phyloP scores from a whole-genome alignment of 2,888 invertebrate genomes.

The Dichetophora obliterata region DNA sequence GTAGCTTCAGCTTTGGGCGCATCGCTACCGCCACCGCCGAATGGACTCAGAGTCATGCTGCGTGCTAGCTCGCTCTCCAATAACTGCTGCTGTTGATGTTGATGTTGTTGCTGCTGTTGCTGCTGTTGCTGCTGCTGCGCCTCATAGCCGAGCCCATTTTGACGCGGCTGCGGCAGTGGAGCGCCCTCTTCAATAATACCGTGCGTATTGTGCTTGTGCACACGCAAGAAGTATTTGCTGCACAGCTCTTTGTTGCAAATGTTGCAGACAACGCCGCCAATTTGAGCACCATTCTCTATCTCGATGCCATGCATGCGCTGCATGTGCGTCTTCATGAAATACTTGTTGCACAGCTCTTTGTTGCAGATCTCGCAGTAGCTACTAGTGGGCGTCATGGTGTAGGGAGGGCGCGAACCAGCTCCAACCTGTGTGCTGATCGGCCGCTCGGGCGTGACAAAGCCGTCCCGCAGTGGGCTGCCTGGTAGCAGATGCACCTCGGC shows the following conservation, averaged over 20 bases:
- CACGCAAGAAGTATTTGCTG: slow-evolving; percentile 96
- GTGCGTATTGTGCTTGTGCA: slow-evolving; percentile 98
- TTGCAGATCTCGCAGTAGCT: slow-evolving; percentile 98
- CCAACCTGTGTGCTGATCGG: slow-evolving; percentile 57
- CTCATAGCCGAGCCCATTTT: slow-evolving; percentile 63
- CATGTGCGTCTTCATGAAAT: slow-evolving; percentile 99
- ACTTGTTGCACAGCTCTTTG: slow-evolving; percentile 99
- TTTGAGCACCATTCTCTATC: slow-evolving; percentile 91
- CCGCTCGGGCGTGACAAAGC: slow-evolving; percentile 71
- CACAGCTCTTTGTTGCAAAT: slow-evolving; percentile 98
- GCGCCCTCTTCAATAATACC: slow-evolving; percentile 91
- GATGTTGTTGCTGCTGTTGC: slow-evolving; percentile 35
- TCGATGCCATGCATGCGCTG: slow-evolving; percentile 98
- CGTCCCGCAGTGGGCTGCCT: slow-evolving; percentile 67
- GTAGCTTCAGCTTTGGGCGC: slow-evolving; percentile 44
- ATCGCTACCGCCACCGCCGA: slow-evolving; percentile 48
- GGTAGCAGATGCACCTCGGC: slow-evolving; percentile 73
- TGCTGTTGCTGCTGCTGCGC: slow-evolving; percentile 49
- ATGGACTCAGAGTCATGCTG: slow-evolving; percentile 54
- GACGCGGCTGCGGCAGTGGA: slow-evolving; percentile 70
- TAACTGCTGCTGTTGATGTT: slow-evolving; percentile 58
- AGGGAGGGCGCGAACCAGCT: slow-evolving; percentile 70
- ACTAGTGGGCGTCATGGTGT: slow-evolving; percentile 78
- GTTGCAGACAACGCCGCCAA: slow-evolving; percentile 95
- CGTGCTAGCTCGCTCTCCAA: slow-evolving; percentile 51